phyloP scores from a whole-genome alignment of 1,140 invertebrate genomes.

The Diabrotica undecimpunctata region DNA sequence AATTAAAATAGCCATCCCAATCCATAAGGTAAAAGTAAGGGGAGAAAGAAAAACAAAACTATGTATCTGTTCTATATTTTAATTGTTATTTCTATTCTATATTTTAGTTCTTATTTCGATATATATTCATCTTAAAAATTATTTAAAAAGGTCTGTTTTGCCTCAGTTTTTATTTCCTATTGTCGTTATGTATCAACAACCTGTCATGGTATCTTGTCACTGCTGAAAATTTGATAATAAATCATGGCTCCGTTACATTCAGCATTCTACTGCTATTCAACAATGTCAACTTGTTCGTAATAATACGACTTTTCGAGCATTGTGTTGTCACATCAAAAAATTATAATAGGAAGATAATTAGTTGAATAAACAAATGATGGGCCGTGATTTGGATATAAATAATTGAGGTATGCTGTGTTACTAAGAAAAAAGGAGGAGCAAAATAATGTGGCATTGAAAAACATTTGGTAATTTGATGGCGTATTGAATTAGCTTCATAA shows the following conservation, averaged over 20 bases:
- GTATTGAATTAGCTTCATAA: no score
- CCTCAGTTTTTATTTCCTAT: background rate
- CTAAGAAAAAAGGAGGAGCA: no score
- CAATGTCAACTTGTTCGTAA: background rate
- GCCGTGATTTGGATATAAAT: no score
- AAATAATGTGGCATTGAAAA: no score
- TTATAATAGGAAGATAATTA: background rate
- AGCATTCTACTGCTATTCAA: slow-evolving; percentile 2
- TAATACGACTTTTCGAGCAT: background rate
- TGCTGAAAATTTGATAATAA: slow-evolving; percentile 1
- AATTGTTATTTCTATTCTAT: no score
- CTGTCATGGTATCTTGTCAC: background rate
- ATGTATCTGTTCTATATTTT: no score
- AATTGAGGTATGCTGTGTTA: no score
- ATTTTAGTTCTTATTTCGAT: background rate
- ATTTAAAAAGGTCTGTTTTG: background rate
- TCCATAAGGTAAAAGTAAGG: no score
- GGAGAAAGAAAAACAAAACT: no score
- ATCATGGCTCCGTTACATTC: background rate
- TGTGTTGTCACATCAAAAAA: slow-evolving; percentile 2
- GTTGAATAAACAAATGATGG: background rate
- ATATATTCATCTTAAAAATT: background rate
- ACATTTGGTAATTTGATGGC: no score
- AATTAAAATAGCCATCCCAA: no score
- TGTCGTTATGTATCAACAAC: background rate